Conservation (phyloP, 2,797 vertebrate genomes). For the Malacoctenus gilli region DNA sequence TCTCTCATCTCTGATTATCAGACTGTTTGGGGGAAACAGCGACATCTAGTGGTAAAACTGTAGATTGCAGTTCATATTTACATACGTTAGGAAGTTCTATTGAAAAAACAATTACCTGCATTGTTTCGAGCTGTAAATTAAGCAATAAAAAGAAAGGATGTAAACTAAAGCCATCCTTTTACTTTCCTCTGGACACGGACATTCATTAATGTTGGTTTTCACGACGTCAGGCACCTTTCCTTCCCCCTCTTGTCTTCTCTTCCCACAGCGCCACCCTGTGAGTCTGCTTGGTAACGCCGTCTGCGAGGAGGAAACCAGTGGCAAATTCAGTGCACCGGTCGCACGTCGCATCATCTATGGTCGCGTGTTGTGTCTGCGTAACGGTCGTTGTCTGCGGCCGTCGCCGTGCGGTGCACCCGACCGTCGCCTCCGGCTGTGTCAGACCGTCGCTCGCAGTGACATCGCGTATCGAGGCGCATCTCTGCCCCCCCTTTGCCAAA, state of each 20-base stretch:
- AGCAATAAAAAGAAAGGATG: too few species aligned
- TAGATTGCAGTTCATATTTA: constrained; percentile 1
- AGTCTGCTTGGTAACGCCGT: constrained; percentile 70
- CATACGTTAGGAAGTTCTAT: too few species aligned
- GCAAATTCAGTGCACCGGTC: background rate
- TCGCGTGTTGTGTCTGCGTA: accelerated
- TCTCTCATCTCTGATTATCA: background rate
- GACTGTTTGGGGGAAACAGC: background rate
- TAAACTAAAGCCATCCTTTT: too few species aligned
- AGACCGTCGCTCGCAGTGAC: constrained; percentile 2
- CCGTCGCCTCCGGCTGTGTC: background rate
- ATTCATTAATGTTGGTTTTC: too few species aligned
- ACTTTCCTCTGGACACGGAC: too few species aligned
- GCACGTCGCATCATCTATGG: background rate
- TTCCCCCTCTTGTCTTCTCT: too few species aligned
- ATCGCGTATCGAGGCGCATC: constrained; percentile 12
- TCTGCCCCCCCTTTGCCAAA: background rate
- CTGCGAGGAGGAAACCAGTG: constrained; percentile 37
- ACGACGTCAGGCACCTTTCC: too few species aligned
- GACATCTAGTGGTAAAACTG: constrained; percentile 15
- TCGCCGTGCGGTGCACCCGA: background rate
- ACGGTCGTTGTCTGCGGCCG: background rate
- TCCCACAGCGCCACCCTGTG: constrained; percentile 71
- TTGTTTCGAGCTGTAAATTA: too few species aligned
- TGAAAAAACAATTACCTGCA: too few species aligned